A percentile compares a stretch with the other conserved stretches of the same genome.
Conservation (phyloP, 2,797 vertebrate species). For the Anabacerthia variegaticeps region DNA sequence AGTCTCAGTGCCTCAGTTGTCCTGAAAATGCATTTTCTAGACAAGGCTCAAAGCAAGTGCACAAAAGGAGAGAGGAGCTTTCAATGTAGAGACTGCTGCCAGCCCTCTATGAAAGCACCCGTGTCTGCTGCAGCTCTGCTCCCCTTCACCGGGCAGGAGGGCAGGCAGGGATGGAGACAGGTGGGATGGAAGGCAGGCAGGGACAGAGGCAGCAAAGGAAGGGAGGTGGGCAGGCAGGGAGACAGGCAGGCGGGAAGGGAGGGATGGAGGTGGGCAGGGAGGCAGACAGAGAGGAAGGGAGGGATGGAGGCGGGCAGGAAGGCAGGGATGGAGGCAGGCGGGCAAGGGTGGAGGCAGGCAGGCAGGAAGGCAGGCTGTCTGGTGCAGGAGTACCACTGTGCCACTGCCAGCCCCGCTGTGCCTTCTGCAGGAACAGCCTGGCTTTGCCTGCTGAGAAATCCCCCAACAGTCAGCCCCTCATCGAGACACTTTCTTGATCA, state of each 20-base stretch:
- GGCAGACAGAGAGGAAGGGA: neutral
- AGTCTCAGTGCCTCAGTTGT: neutral
- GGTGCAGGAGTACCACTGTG: neutral
- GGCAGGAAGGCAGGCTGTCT: neutral
- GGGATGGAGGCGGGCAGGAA: neutral
- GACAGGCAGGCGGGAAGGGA: neutral
- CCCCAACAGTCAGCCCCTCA: neutral
- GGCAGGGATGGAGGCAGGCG: neutral
- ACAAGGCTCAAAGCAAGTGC: neutral
- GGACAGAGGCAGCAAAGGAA: neutral
- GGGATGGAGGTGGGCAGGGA: neutral
- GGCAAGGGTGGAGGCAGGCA: neutral
- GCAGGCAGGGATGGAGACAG: neutral
- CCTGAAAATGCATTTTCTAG: neutral
- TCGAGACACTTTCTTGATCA: neutral
- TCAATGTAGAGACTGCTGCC: neutral
- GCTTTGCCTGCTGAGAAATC: neutral
- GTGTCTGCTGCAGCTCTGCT: neutral
- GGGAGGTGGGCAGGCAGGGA: neutral
- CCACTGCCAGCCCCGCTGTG: neutral
- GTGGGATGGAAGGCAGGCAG: neutral
- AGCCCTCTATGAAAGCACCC: accelerated
- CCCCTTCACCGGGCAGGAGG: neutral
- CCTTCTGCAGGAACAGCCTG: neutral
- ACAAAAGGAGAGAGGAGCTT: neutral